Percentiles rank a stretch among this genome's conserved stretches.
Conservation (phyloP, 2,797 vertebrate species). For the Heterohyrax brucei region DNA sequence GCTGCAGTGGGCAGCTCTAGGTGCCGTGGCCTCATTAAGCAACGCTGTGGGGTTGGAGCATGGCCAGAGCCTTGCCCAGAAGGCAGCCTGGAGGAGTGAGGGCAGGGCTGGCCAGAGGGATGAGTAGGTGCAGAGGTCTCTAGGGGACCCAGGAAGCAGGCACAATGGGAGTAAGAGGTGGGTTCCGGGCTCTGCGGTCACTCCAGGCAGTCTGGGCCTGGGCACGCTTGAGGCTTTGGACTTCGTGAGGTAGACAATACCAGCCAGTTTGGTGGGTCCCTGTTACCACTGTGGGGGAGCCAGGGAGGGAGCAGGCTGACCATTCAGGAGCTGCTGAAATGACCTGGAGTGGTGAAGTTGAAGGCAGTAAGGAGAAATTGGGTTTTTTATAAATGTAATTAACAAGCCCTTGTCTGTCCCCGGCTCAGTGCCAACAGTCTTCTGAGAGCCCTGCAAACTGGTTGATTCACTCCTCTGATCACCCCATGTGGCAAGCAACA, state of each 20-base stretch:
- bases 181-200: too few species aligned
- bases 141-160: too few species aligned
- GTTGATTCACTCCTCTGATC: background rate
- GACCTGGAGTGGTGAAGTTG: background rate
- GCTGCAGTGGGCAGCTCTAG: too few species aligned
- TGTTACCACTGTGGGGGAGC: background rate
- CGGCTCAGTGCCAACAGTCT: too few species aligned
- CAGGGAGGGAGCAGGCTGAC: background rate
- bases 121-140: background rate
- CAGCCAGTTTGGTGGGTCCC: background rate
- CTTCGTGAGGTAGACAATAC: background rate
- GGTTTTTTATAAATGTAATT: background rate
- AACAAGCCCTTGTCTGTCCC: too few species aligned
- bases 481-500: background rate
- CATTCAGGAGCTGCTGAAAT: background rate
- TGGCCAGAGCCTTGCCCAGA: background rate
- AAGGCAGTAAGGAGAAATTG: background rate
- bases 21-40: too few species aligned
- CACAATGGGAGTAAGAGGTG: too few species aligned
- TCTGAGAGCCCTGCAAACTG: background rate
- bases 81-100: background rate
- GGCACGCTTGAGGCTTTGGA: background rate
- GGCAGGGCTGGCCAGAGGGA: background rate
- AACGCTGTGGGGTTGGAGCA: too few species aligned
- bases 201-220: too few species aligned